Evolutionary conservation across 2,113 vertebrate species (phyloP).

Genomic region (Colaptes auratus): DNA sequence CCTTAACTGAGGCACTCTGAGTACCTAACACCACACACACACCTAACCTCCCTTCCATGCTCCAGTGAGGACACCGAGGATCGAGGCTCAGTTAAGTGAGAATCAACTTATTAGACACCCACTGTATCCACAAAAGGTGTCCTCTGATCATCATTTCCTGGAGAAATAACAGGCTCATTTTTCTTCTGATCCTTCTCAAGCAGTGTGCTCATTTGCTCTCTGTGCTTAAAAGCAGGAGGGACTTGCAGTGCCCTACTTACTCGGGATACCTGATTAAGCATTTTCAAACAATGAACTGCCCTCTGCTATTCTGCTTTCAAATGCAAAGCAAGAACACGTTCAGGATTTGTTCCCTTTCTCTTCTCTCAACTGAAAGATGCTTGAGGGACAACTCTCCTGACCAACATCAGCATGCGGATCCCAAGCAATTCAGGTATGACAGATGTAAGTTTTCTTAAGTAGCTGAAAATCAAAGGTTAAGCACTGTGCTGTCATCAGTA

Average conservation of each 20-base stretch:
- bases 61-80: rapidly evolving
- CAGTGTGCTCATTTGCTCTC: neutral
- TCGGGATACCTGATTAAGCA: conserved; percentile 51
- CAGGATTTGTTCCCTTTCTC: neutral
- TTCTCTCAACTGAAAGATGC: neutral
- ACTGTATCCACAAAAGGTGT: neutral
- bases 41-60: neutral
- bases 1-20: rapidly evolving
- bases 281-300: neutral
- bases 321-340: neutral
- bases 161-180: neutral
- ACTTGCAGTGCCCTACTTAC: conserved; percentile 39
- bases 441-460: rapidly evolving
- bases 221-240: neutral
- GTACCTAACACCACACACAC: neutral
- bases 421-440: neutral
- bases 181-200: neutral
- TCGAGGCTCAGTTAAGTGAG: neutral
- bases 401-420: neutral
- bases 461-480: neutral
- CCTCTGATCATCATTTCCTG: neutral
- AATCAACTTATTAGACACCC: neutral
- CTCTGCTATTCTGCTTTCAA: neutral
- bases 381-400: neutral
- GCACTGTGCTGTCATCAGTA: neutral